Evolutionary conservation across 2,888 invertebrate species (phyloP), one percentile per base, ranked within the genome.

Genomic region (Mycogona germanica): DNA sequence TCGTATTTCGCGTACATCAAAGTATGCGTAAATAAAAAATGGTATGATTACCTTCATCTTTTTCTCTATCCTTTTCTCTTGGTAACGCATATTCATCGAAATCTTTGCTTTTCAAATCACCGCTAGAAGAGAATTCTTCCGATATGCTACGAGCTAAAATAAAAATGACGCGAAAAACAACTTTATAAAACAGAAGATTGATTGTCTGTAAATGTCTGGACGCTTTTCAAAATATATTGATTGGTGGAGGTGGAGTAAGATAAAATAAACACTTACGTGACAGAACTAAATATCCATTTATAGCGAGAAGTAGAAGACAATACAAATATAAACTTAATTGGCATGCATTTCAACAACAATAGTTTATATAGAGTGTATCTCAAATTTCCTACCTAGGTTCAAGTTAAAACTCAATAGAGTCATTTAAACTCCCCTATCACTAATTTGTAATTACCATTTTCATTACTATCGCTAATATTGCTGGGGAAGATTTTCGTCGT

Each of bases 121-220:
- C 87, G 73, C 89, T 91, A 72, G 91, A 71, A 1, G 72, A 91
- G 76, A 93, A 93, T 73, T 96, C 95, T 75, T 96, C 95, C 68
- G 93, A 93, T 73, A 92, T 88, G 77, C 91, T 92, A 70, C 91
- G 82, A 66, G 91, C 91, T 91, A 49, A 28, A 53, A 32, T 32
- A 32, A 32, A 32, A 48, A n/a, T n/a, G n/a, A n/a, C n/a, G n/a
- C n/a, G n/a, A n/a, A n/a, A n/a, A n/a, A n/a, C n/a, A n/a, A n/a
- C n/a, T n/a, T n/a, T n/a, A n/a, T n/a, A n/a, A n/a, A n/a, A n/a
- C n/a, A n/a, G 5, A 25, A 51, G n/a, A 51, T 51, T 6, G 29
- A 45, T 25, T 21, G 7, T 29, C 12, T 21, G 21, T 19, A 45
- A 42, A 50, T 17, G 17, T 38, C 38, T 19, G n/a, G 23, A n/a